Percentiles rank a stretch among this genome's conserved stretches.
phyloP scores from a whole-genome alignment of 35 echinoderm and acorn worm genomes.

The Heliocidaris tuberculata region DNA sequence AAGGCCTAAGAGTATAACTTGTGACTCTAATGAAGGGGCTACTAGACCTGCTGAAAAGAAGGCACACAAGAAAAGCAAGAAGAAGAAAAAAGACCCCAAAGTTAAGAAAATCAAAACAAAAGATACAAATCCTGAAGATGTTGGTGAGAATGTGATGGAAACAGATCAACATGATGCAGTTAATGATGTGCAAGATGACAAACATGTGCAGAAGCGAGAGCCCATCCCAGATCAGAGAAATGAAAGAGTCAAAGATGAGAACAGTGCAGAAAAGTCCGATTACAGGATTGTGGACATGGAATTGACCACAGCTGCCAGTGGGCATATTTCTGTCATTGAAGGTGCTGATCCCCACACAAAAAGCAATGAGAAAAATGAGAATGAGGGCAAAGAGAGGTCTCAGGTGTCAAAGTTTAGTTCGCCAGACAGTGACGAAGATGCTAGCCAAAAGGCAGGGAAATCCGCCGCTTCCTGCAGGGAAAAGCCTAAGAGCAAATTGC shows the following conservation, averaged over 20 bases:
- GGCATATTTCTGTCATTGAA: conserved; percentile 15
- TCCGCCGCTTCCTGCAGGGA: background rate
- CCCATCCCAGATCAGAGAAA: background rate
- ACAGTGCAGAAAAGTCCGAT: background rate
- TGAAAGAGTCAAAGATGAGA: background rate
- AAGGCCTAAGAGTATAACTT: too few relatives aligned
- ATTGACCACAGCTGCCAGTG: background rate
- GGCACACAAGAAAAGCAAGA: background rate
- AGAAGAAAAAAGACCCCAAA: background rate
- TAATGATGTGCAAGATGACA: background rate
- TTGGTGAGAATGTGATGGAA: background rate
- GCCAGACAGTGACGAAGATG: background rate
- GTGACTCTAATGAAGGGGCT: background rate
- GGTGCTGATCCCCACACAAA: background rate
- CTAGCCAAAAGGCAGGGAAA: background rate
- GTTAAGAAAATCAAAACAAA: background rate
- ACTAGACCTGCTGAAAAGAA: background rate
- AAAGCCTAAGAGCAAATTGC: conserved; percentile 17
- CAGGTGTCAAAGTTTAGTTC: too few relatives aligned
- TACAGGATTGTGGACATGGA: conserved; percentile 35
- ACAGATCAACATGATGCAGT: background rate
- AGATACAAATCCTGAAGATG: background rate
- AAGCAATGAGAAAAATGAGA: background rate
- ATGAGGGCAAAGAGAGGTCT: background rate
- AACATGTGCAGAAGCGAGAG: background rate